Evolutionary conservation across 2,888 invertebrate species (phyloP), one percentile per base, ranked within the genome.

Genomic region (Amaurobius ferox): DNA sequence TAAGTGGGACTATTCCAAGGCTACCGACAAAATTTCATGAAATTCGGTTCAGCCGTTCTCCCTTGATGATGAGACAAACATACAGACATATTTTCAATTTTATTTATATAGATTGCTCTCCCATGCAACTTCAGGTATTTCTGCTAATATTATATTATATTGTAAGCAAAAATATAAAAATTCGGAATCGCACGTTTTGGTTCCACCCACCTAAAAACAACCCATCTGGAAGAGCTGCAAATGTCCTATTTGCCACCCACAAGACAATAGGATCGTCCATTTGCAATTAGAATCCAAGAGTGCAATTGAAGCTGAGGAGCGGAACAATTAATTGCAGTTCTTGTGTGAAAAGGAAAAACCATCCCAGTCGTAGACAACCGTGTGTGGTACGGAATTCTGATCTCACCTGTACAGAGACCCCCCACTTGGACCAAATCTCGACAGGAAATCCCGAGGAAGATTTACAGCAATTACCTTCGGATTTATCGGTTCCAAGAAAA

Each of bases 331-430:
- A 80, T 74, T 67, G 74, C 80, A 28, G 40, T 39, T 61, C 61
- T 73, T 61, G 67, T 35, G 44, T 55, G 32, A 16, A 55, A 26
- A 16, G 30, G 1, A 26, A n/a, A 35, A 9, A 23, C 16, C 23
- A 3, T 55, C 23, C 23, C 55, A 44, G n/a, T 16, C 2, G 66
- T 30, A 30, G 23, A 28, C 44, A 55, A 35, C 72, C 72, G 79
- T 79, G 79, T 79, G 79, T 66, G 79, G 72, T 35, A 48, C n/a
- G n/a, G 30, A 26, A 26, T 23, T 55, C 16, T 6, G 55, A 44
- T 71, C 72, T 79, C 79, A 79, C 79, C 79, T 79, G 79, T 64
- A 48, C 40, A 32, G 48, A 23, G 62, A 19, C 61, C 66, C 78
- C 74, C 61, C 70, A 16, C 39, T 16, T n/a, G n/a, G 23, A 35